A percentile compares a stretch with the other conserved stretches of the same genome.
phyloP scores from a whole-genome alignment of 2,797 vertebrate genomes.

The Phalanger gymnotis region DNA sequence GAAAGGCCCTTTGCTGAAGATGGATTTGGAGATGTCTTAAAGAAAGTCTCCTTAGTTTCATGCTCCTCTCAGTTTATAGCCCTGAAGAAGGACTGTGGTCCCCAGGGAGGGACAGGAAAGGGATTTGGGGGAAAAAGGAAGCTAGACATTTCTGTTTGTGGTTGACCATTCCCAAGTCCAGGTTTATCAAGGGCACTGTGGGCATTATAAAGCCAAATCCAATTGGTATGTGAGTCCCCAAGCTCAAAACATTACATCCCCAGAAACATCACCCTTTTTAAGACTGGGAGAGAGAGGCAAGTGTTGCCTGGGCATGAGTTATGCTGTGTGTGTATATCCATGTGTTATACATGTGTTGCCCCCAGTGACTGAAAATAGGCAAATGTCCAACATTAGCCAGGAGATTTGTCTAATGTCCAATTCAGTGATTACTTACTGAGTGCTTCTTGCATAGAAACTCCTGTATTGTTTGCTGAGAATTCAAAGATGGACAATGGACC shows the following conservation, averaged over 20 bases:
- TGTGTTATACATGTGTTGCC: background rate
- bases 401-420: background rate
- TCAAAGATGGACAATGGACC: background rate
- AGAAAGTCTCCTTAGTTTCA: background rate
- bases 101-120: too few species aligned
- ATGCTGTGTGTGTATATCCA: background rate
- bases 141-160: background rate
- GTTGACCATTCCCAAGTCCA: background rate
- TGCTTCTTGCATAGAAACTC: background rate
- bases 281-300: background rate
- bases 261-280: background rate
- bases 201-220: background rate
- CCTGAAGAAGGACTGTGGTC: background rate
- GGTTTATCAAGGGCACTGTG: background rate
- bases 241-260: background rate
- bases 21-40: background rate
- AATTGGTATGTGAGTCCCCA: background rate
- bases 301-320: background rate
- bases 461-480: background rate
- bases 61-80: background rate
- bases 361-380: background rate
- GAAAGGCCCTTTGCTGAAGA: background rate
- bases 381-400: background rate
- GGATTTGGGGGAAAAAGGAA: background rate
- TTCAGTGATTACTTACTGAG: background rate